Evolutionary conservation across 2,113 vertebrate genomes (phyloP), one percentile per base, ranked within the genome.

Genomic region (Tragelaphus scriptus): DNA sequence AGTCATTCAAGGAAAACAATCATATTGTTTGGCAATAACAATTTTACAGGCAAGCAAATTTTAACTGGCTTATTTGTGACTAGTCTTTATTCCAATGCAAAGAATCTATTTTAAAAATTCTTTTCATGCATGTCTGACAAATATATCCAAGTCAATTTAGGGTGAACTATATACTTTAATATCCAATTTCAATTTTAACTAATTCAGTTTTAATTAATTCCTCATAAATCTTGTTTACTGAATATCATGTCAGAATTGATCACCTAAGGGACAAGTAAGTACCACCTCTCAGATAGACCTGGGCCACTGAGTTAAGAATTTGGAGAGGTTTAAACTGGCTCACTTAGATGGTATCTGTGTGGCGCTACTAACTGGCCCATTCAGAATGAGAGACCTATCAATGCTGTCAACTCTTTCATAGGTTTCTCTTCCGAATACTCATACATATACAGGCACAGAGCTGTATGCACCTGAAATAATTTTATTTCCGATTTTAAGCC

Each of bases 161-260:
- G 71, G 40, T 53, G 81, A 91, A 86, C 51, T 53, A 40, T 61
- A 47, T 63, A 79, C 32, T 53, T 71, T 15, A 86, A 94, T 93
- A 98, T 6, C 51, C 36, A 90, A 30, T 98, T 93, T 89, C 19
- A 94, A 97, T 93, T 97, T 65, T 32, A 65, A 65, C 61, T 65
- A 65, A 65, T 32, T 95, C 28, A 28, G n/a, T 95, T 95, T 86
- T 96, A 85, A 98, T 63, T 95, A 90, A 97, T 86, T 94, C 88
- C 79, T 85, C 87, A 84, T 94, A 97, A 97, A 84, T 91, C 86
- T 93, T 95, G 40, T 86, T 93, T 80, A 85, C 63, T 71, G 84
- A 94, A 49, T 68, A 58, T 71, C 55, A 77, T 47, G 86, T 61
- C 82, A 91, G 97, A 75, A 94, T 40, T 4, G 59, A 84, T 89